Base-by-base conservation (phyloP, 2,113 vertebrate genomes). In the Archilochus colubris region DNA sequence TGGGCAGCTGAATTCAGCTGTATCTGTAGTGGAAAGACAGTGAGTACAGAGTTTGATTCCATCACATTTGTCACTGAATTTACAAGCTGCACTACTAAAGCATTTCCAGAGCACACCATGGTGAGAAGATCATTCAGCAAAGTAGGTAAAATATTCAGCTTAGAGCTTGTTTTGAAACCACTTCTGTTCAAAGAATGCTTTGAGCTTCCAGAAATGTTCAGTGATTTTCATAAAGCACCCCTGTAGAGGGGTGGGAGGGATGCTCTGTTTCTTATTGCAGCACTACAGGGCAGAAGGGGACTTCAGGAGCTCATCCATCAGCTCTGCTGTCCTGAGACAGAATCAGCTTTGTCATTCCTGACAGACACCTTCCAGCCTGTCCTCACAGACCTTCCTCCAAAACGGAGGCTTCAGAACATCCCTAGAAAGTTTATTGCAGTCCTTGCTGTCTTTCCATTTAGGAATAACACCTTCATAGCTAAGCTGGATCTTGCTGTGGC, bases 181-280 rank as follows among this genome's bases (percentile, higher is more conserved):
- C 43, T 70, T 96, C 31, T 88, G 74, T 88, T 79, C 43, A 70
- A 63, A 90, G 51, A 95, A 80, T 67, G 64, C 91, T 92, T 92
- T 92, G 77, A 90, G 72, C 61, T 93, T 90, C 86, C 57, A 78
- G n/a, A 94, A 83, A 40, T 3, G 7, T 33, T 75, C 19, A 5
- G 23, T 83, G 76, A 77, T 67, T 91, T 78, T 92, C 82, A 81
- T 88, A 57, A 88, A 92, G 58, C 7, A 11, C 76, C 73, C 51
- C 59, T 67, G 51, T 14, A 58, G 62, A 86, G 44, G 33, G 46
- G 51, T 69, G 36, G 69, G 48, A 73, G 33, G 10, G 30, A 21
- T 44, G 21, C 33, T 53, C 0, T n/a, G 72, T 48, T 81, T 70
- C 50, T 83, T 7, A 8, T 73, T 44, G 13, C 5, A 58, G 40